These are phyloP conservation scores for Gymnoscopelus microlampas DNA, from an alignment of 2,797 vertebrate genomes.

Conservation along the genomic window DNA sequence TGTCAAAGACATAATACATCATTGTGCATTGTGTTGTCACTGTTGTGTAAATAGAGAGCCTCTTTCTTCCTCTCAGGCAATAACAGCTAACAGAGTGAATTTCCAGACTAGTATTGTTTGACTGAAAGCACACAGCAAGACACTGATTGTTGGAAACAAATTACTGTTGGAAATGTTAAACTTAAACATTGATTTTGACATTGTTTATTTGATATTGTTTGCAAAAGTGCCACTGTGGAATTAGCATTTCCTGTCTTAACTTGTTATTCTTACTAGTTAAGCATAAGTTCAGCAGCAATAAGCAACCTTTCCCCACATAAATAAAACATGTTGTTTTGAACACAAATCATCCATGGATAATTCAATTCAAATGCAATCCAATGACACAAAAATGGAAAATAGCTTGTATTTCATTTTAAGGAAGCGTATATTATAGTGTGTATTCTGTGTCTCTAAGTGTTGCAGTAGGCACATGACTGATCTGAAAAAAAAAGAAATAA, in stretches of 20 bases:
- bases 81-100: constrained; percentile 1
- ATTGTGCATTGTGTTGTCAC: constrained; percentile 5
- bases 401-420: not conserved
- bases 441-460: constrained; percentile 15
- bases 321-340: constrained; percentile 3
- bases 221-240: not conserved
- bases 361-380: not conserved
- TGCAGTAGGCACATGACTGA: constrained; percentile 28
- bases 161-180: not conserved
- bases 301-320: not conserved
- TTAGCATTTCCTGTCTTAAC: constrained; percentile 3
- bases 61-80: constrained; percentile 7
- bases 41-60: constrained; percentile 7
- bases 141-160: not conserved
- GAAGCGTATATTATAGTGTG: constrained; percentile 3
- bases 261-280: constrained; percentile 12
- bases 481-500: constrained; percentile 12
- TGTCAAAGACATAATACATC: constrained; percentile 2
- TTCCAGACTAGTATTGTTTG: not conserved
- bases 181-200: constrained; percentile 12
- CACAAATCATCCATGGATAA: not conserved
- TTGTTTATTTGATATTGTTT: not conserved
- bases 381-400: not conserved
- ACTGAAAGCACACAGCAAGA: constrained; percentile 14
- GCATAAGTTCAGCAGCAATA: constrained; percentile 7